Conservation (phyloP, 2,797 vertebrate genomes). For the Molossus molossus region DNA sequence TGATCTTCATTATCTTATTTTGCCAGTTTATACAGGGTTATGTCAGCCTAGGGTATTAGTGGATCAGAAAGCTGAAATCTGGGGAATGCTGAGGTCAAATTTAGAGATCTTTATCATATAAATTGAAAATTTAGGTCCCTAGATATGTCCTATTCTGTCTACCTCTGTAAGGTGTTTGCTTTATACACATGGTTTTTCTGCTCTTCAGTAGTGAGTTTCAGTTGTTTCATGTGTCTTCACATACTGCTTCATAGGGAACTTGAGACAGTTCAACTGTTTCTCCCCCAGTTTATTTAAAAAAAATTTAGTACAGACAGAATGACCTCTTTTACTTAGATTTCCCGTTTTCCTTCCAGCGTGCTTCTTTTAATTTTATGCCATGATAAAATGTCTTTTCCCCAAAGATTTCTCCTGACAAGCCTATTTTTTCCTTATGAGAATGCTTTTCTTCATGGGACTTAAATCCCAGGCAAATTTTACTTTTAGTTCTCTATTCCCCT, state of each 20-base stretch:
- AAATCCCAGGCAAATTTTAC: constrained; percentile 45
- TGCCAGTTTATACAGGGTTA: not conserved
- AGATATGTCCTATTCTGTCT: not conserved
- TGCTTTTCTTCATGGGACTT: not conserved
- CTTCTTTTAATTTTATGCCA: not conserved
- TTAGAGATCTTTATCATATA: not conserved
- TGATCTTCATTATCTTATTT: constrained; percentile 1
- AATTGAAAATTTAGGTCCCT: constrained; percentile 6
- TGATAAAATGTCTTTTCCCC: constrained; percentile 33
- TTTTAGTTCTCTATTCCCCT: constrained; percentile 15
- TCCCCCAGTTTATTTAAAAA: not conserved
- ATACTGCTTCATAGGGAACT: not conserved
- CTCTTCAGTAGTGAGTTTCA: not conserved
- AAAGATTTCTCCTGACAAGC: not conserved
- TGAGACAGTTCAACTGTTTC: not conserved
- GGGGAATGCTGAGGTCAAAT: not conserved
- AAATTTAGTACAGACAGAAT: not conserved
- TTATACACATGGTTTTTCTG: not conserved
- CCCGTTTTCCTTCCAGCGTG: not conserved
- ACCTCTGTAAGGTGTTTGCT: not conserved
- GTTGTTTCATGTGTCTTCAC: not conserved
- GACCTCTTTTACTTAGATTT: constrained; percentile 48
- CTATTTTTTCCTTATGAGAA: not conserved
- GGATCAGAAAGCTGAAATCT: not conserved
- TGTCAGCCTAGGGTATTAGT: constrained; percentile 14